Evolutionary conservation across 2,113 vertebrate genomes (phyloP).

Genomic region (Eubucco bourcierii): DNA sequence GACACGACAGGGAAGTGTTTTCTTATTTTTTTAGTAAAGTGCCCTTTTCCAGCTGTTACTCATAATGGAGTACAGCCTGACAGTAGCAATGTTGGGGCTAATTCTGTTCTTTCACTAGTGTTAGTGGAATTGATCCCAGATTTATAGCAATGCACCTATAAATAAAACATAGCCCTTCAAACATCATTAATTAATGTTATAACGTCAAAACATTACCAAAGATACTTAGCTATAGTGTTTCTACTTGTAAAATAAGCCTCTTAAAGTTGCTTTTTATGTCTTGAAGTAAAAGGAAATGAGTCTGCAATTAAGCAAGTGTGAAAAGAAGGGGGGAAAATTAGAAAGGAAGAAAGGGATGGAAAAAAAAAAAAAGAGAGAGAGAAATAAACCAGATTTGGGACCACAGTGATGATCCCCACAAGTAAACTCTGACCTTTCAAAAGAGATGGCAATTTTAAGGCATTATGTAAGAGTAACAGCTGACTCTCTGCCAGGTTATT

Average conservation of each 20-base stretch:
- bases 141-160: conserved; percentile 49
- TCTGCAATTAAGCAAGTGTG: conserved; percentile 16
- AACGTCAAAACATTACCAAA: conserved; percentile 43
- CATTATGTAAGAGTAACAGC: conserved; percentile 62
- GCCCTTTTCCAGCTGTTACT: conserved; percentile 43
- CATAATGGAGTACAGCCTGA: conserved; percentile 12
- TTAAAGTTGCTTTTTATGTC: conserved; percentile 17
- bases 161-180: conserved; percentile 44
- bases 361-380: background rate
- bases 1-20: background rate
- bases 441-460: conserved; percentile 46
- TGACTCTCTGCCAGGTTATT: conserved; percentile 65
- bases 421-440: conserved; percentile 57
- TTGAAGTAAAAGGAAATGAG: background rate
- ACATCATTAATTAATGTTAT: conserved; percentile 60
- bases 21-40: conserved; percentile 11
- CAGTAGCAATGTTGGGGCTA: background rate
- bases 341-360: background rate
- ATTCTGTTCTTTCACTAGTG: conserved; percentile 34
- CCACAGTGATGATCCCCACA: conserved; percentile 11
- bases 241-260: conserved; percentile 37
- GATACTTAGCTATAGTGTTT: conserved; percentile 57
- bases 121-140: conserved; percentile 55
- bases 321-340: background rate
- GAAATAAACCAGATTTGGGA: background rate